A percentile compares a stretch with the other conserved stretches of the same genome.
phyloP scores from a whole-genome alignment of 2,113 vertebrate genomes.

The Ciconia maguari region DNA sequence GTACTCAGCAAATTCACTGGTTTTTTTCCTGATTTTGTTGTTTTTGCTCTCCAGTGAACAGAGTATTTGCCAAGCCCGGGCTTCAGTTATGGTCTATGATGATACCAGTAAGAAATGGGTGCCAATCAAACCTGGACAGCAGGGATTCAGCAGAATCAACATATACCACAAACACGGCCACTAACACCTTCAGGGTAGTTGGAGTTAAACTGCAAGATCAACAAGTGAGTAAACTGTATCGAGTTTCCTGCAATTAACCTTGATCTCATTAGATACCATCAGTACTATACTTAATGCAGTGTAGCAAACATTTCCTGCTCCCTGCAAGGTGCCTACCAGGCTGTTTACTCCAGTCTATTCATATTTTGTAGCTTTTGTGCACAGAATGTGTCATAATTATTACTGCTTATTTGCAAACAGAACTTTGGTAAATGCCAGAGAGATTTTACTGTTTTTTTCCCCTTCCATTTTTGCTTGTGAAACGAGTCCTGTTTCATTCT shows the following conservation, averaged over 20 bases:
- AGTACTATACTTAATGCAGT: neutral
- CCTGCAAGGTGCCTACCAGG: neutral
- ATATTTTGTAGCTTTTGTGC: neutral
- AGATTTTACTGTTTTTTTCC: neutral
- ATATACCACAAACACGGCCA: constrained; percentile 99
- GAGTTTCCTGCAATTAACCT: constrained; percentile 51
- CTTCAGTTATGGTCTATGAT: constrained; percentile 99
- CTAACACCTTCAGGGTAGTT: constrained; percentile 96
- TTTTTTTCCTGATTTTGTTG: neutral
- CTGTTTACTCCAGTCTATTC: neutral
- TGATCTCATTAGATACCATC: neutral
- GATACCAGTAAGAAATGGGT: constrained; percentile 99
- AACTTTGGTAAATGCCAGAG: neutral
- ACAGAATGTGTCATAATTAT: neutral
- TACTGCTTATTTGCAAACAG: neutral
- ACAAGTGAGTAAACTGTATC: constrained; percentile 80
- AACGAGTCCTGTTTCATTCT: neutral
- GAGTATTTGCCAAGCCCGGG: constrained; percentile 99
- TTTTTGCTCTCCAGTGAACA: constrained; percentile 85
- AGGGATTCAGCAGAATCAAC: constrained; percentile 99
- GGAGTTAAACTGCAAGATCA: constrained; percentile 99
- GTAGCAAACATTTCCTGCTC: constrained; percentile 28
- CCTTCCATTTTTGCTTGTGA: neutral
- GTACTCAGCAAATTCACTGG: neutral
- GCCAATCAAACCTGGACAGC: constrained; percentile 97